Evolutionary conservation across 2,113 vertebrate genomes (phyloP), one percentile per base, ranked within the genome.

Genomic region (Micromys minutus): DNA sequence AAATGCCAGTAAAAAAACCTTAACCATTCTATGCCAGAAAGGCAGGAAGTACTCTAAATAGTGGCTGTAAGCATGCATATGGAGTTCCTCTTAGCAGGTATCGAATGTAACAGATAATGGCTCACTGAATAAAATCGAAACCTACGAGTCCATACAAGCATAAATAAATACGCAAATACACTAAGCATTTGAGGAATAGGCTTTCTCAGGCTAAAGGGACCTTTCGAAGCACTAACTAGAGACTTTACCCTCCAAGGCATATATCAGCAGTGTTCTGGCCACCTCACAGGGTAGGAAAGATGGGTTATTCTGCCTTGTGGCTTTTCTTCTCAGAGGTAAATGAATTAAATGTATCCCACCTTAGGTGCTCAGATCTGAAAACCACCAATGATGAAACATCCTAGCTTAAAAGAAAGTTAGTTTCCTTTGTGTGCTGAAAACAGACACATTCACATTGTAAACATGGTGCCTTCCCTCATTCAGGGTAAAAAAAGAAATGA

Each of bases 21-120:
- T 61, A 87, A 92, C 91, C 84, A 85, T 91, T 90, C 91, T 94
- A 63, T 67, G 74, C 93, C 91, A 96, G 76, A 96, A 95, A 80
- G 87, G 63, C 90, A 94, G 87, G 89, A 94, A 95, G 83, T 80
- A 57, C 77, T 95, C 87, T 80, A 63, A 63, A 94, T 96, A 96
- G 80, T 95, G 94, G 75, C 75, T 47, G 8, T 0, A 67, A 76
- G 92, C 69, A 90, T 91, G 63, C 77, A 17, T 57, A 19, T 34
- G 50, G 65, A 22, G 10, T 75, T 96, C 91, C 72, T 67, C 36
- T 47, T 81, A 72, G 93, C 90, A 81, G 52, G 65, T 90, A 93
- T 80, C 94, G 75, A 85, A 55, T 81, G 87, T 87, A 81, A 69
- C 91, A 94, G 85, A 83, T 69, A 90, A 63, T 61, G 80, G 39